Conservation (phyloP, 2,113 vertebrate species). For the Butorides virescens region DNA sequence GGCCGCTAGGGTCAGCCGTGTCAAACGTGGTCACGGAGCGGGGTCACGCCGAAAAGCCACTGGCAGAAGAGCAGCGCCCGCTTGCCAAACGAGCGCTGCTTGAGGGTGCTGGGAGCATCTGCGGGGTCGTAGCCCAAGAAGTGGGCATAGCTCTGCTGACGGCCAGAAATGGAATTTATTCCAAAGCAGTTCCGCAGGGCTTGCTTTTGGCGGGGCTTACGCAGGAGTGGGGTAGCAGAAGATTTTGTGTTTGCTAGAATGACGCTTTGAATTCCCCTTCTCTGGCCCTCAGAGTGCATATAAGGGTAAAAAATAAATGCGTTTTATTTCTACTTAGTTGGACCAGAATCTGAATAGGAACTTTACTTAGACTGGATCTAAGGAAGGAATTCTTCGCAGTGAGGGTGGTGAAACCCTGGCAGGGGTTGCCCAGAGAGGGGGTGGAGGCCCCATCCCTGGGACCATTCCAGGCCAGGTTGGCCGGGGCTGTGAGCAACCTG, state of each 20-base stretch:
- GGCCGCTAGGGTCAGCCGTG: background rate
- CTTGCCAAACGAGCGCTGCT: background rate
- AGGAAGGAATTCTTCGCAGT: too few species aligned
- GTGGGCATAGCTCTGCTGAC: fast-evolving
- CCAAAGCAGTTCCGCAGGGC: background rate
- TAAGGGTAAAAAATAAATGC: too few species aligned
- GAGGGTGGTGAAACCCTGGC: too few species aligned
- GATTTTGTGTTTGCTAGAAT: background rate
- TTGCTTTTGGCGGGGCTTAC: background rate
- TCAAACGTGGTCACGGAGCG: background rate
- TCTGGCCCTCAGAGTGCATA: fast-evolving
- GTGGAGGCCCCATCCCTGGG: too few species aligned
- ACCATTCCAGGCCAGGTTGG: too few species aligned
- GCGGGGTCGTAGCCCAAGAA: background rate
- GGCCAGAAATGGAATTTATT: background rate
- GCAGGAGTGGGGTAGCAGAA: background rate
- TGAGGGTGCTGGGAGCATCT: background rate
- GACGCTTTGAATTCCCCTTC: background rate
- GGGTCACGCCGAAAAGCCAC: background rate
- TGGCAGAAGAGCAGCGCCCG: background rate
- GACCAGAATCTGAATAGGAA: too few species aligned
- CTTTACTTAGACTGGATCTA: too few species aligned
- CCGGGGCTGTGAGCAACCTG: too few species aligned
- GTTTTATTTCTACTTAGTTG: background rate
- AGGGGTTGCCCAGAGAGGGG: too few species aligned